Base-by-base conservation (phyloP, 2,797 vertebrate genomes). In the Antennarius maculatus region DNA sequence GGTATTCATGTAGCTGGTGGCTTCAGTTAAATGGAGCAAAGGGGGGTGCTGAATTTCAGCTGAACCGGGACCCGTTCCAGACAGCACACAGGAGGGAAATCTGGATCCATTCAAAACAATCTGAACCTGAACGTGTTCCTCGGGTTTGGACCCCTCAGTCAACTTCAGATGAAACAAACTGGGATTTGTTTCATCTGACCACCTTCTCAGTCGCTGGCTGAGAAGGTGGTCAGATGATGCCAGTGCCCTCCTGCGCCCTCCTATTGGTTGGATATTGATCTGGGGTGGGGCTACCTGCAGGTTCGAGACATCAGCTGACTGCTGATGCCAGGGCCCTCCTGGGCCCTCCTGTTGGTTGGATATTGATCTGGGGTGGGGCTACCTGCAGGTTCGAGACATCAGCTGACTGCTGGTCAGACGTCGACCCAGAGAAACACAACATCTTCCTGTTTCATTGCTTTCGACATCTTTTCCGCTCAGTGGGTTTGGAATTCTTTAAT, bases 1-100 rank as follows among this genome's bases (percentile, higher is more conserved):
- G 79, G 71, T 80, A 79, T 83, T 76, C 80, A 86, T 84, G 80
- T 75, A 75, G 80, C 83, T 72, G 84, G 70, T 79, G 82, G 87
- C 72, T 80, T 74, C 76, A 75, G 81, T 73, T 83, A 75, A 83
- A 88, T 74, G 82, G 80, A 84, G 76, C 65, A 48, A 79, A 2
- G 52, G 15, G 0, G 56, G 75, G 73, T 23, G 71, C 61, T 7
- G 79, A 68, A 76, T 81, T 79, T 77, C 82, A 72, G 70, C 60
- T 28, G 57, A 79, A 84, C 77, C 78, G 80, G 61, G 31, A 34
- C 7, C 31, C 3, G 7, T 34, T 34, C 31, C 31, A 34, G 31
- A 8, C 5, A 34, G 31, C 5, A 34, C 31, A 43, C 42, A 6
- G 13, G 12, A 14, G 13, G 42, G 4, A 43, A 18, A 43, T 70